phyloP scores from a whole-genome alignment of 2,113 vertebrate species.

The Vulpes ferrilata region DNA sequence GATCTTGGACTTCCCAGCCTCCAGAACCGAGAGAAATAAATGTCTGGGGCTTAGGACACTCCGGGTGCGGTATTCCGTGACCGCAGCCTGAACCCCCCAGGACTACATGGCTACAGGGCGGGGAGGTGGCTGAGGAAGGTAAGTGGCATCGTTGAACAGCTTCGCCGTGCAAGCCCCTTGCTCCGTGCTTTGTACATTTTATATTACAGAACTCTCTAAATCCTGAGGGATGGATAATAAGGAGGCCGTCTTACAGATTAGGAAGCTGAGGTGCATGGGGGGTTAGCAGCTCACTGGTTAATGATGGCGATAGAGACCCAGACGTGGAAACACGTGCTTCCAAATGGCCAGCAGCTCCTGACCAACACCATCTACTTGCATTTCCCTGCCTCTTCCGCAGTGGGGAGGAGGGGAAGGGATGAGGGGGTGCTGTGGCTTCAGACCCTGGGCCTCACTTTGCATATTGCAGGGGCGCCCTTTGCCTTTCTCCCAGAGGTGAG shows the following conservation, averaged over 20 bases:
- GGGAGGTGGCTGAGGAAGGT: not conserved
- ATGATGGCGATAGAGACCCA: not conserved
- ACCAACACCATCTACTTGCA: not conserved
- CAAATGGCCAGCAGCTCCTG: accelerated
- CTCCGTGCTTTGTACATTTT: not conserved
- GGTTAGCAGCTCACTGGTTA: not conserved
- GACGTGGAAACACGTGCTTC: too few species aligned
- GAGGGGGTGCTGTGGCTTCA: not conserved
- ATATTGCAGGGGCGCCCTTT: not conserved
- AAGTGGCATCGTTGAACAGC: not conserved
- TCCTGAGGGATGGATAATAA: not conserved
- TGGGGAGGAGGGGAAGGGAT: accelerated
- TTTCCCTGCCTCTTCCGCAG: accelerated
- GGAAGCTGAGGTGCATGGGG: not conserved
- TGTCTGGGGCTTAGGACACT: not conserved
- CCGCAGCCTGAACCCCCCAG: not conserved
- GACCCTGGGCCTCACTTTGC: not conserved
- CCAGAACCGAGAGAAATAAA: not conserved
- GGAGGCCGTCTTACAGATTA: not conserved
- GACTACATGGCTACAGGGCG: not conserved
- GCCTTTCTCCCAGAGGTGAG: not conserved
- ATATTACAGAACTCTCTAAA: not conserved
- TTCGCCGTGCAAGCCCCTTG: not conserved
- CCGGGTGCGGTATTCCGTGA: not conserved
- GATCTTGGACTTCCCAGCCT: not conserved